Conservation (phyloP, 2,113 vertebrate genomes). For the Ciconia stormi region DNA sequence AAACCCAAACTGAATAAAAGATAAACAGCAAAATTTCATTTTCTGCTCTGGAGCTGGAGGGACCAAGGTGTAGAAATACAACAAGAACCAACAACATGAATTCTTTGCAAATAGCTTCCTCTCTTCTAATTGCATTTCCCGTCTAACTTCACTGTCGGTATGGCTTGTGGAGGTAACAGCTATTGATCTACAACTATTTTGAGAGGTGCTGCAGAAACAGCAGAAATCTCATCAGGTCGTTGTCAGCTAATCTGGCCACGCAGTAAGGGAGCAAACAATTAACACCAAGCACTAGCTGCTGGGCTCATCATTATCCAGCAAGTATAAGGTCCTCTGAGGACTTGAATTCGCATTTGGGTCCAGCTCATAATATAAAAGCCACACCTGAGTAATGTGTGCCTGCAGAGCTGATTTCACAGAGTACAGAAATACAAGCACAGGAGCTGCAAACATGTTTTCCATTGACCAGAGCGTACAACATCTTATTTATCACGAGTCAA, state of each 20-base stretch:
- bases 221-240: conserved; percentile 51
- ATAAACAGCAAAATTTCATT: conserved; percentile 31
- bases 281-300: conserved; percentile 27
- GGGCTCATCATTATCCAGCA: conserved; percentile 27
- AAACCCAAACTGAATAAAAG: neutral
- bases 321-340: conserved; percentile 30
- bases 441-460: conserved; percentile 43
- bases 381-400: neutral
- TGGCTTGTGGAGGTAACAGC: conserved; percentile 24
- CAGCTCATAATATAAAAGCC: neutral
- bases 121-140: conserved; percentile 42
- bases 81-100: neutral
- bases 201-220: conserved; percentile 37
- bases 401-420: conserved; percentile 18
- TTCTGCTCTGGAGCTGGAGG: neutral
- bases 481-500: conserved; percentile 61
- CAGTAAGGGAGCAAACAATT: conserved; percentile 49
- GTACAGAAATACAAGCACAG: neutral
- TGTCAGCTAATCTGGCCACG: conserved; percentile 53
- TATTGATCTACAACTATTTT: conserved; percentile 59
- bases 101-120: conserved; percentile 35
- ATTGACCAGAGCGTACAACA: neutral
- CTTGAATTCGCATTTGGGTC: neutral
- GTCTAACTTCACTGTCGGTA: neutral
- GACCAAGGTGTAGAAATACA: neutral